A percentile compares a stretch with the other conserved stretches of the same genome.
phyloP scores from a whole-genome alignment of 1,140 invertebrate genomes.

The Spodoptera frugiperda region DNA sequence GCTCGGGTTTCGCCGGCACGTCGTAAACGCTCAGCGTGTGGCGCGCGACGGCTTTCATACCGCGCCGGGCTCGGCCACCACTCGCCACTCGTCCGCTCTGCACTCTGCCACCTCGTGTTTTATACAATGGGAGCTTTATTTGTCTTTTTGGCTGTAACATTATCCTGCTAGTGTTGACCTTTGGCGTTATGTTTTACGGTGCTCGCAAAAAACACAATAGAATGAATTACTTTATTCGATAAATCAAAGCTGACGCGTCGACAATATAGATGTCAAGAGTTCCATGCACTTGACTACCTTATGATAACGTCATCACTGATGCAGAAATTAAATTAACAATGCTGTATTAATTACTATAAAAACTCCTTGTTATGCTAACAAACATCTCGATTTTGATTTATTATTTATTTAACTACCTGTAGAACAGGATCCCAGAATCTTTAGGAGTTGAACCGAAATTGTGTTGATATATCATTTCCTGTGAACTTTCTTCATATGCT shows the following conservation, averaged over 20 bases:
- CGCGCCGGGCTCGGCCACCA: neutral
- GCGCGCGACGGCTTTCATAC: conserved; percentile 34
- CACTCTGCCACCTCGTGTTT: conserved; percentile 36
- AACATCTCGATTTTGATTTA: neutral
- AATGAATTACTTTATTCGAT: conserved; percentile 45
- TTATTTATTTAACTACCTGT: neutral
- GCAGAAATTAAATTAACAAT: conserved; percentile 9
- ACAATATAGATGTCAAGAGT: conserved; percentile 36
- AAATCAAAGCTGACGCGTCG: conserved; percentile 32
- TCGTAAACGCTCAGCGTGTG: conserved; percentile 62
- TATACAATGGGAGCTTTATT: conserved; percentile 45
- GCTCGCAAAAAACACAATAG: conserved; percentile 39
- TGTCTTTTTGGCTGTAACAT: conserved; percentile 41
- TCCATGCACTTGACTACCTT: conserved; percentile 30
- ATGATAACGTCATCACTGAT: conserved; percentile 32
- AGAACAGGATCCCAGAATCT: neutral
- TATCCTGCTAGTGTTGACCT: conserved; percentile 49
- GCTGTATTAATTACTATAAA: conserved; percentile 8
- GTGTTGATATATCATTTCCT: neutral
- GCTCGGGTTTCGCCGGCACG: conserved; percentile 63
- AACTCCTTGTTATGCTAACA: neutral
- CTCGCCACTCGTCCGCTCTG: conserved; percentile 1
- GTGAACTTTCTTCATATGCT: neutral
- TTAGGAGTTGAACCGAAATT: too few species aligned
- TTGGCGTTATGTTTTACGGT: conserved; percentile 41